Percentiles rank a stretch among this genome's conserved stretches.
Conservation (phyloP, 2,797 vertebrate genomes). For the Champsocephalus gunnari region DNA sequence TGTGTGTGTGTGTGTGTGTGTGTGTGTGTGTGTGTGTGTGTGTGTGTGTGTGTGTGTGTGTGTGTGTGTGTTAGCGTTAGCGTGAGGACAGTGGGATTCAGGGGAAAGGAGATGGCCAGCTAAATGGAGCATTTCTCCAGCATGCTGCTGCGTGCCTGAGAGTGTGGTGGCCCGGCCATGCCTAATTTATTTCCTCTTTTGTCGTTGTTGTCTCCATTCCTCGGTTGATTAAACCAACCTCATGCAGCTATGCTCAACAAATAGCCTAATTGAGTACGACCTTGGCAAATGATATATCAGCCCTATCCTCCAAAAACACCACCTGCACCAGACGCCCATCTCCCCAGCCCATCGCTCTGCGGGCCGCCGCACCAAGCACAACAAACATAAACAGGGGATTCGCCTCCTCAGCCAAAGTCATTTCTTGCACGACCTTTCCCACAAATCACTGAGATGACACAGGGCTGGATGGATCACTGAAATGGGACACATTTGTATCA, state of each 20-base stretch:
- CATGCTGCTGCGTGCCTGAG: constrained; percentile 77
- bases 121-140: constrained; percentile 84
- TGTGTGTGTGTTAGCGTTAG: constrained; percentile 38
- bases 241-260: constrained; percentile 86
- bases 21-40: neutral
- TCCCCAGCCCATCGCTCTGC: constrained; percentile 74
- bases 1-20: neutral
- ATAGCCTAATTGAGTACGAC: constrained; percentile 87
- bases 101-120: constrained; percentile 68
- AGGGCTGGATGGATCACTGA: constrained; percentile 80
- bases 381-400: constrained; percentile 80
- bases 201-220: constrained; percentile 84
- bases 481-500: constrained; percentile 86
- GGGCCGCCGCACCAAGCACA: constrained; percentile 74
- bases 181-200: constrained; percentile 87
- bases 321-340: constrained; percentile 82
- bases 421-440: constrained; percentile 85
- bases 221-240: constrained; percentile 87
- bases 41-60: neutral
- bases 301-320: constrained; percentile 82
- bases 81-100: constrained; percentile 58
- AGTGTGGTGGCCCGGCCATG: constrained; percentile 80
- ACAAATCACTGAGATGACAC: constrained; percentile 82
- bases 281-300: constrained; percentile 87
- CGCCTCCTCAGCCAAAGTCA: constrained; percentile 82